Evolutionary conservation across 2,797 vertebrate genomes (phyloP), one percentile per base, ranked within the genome.

Genomic region (Paratrypauchen microcephalus): DNA sequence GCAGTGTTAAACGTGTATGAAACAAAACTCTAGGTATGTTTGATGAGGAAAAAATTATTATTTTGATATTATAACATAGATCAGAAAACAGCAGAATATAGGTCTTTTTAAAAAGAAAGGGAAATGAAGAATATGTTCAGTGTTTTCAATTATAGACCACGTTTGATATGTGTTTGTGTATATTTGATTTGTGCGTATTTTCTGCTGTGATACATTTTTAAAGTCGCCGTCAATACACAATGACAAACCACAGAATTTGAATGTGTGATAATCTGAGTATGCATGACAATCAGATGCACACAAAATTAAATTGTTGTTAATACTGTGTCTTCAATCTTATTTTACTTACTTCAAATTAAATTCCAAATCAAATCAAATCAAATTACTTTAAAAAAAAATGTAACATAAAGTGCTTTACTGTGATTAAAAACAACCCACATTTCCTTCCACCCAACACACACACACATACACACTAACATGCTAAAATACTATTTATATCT

Each of bases 21-120:
- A 30, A 30, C 2, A 30, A 30, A 30, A 30, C 28, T 30, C 28
- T 30, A 5, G 28, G 2, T 30, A 30, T 30, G 28, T 30, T 30
- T 30, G 28, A 30, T 30, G 28, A 30, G 28, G 2, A 30, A 30
- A 30, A 30, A 30, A 30, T 30, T 30, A 30, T 30, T 30, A 30
- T 30, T 30, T 30, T 30, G 2, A 30, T 30, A 30, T 30, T 30
- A 30, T 30, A 30, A 30, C 28, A 30, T 30, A 2, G 28, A 30
- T 30, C 28, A 30, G 28, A 30, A 30, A 30, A 30, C 28, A 30
- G 28, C 28, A 30, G 28, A 30, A 30, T 30, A 5, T 5, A 30
- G 28, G 28, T 30, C 28, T 4, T 30, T 30, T 30, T 30, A 30
- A 30, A 30, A 30, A 76, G n/a, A 74, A 76, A 66, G 70, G 52